Evolutionary conservation across 2,113 vertebrate species (phyloP), one percentile per base, ranked within the genome.

Genomic region (Kryptolebias marmoratus): DNA sequence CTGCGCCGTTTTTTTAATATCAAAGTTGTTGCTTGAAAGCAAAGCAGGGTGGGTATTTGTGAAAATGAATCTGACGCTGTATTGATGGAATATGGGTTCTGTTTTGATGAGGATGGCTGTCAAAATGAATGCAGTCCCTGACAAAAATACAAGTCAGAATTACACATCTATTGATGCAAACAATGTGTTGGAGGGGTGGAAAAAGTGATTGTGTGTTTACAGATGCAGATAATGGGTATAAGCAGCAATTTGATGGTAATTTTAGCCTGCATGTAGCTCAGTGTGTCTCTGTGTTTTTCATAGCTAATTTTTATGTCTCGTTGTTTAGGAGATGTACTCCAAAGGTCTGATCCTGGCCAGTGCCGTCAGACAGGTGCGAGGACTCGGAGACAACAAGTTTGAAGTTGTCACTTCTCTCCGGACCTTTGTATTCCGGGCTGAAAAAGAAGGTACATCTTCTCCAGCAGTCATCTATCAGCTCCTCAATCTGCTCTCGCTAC

Each of bases 271-370:
- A 2, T 70, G 68, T 63, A 63, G 66, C 22, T n/a, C 4, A 30
- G 27, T 57, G 30, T 32, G 22, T 22, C 22, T 22, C 22, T 22
- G 22, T 49, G 48, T 55, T 50, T 82, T 18, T 22, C 63, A 73
- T 18, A 27, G 22, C 50, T 1, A 64, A 32, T 36, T 44, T 68
- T 65, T 56, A 1, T 67, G 18, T 79, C 5, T 78, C 4, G 71
- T 15, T 73, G 36, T 84, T 59, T 70, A 99, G 97, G 97, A 99
- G 87, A 95, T 98, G 86, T 99, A 98, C 89, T 99, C 97, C 39
- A 98, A 97, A 90, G 96, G 97, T 72, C 94, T 98, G 91, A 94
- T 99, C 76, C 93, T 95, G 52, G 90, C 96, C 11, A 94, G 94
- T n/a, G 95, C 95, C 42, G 68, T 99, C 87, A 91, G 88, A 69